Base-by-base conservation (phyloP, 2,888 invertebrate genomes). In the Lasioglossum zephyrum region DNA sequence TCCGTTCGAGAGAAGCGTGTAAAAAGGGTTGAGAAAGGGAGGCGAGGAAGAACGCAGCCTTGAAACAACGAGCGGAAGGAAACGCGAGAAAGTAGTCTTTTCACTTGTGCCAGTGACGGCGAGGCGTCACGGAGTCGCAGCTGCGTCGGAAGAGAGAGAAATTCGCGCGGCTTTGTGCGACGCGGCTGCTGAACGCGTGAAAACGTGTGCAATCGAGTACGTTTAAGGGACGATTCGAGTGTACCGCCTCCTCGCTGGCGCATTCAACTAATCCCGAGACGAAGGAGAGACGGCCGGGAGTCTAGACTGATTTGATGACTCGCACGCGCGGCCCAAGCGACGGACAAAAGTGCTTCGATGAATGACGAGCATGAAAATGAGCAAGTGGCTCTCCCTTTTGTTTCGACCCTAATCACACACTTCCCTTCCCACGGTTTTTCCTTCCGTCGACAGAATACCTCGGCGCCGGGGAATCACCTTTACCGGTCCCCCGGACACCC, bases 151-250 rank as follows among this genome's bases (percentile, higher is more conserved):
- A 66, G n/a, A 36, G 44, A 31, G 44, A 41, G 57, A 66, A 26
- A 77, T 77, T 69, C 57, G 63, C 26, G 4, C 0, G 63, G 22
- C 47, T 73, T 75, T 74, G 47, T 31, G 16, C 18, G 22, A 11
- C 41, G 26, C n/a, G 73, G 47, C 53, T 22, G 49, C 49, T n/a
- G 73, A 63, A 57, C 69, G 39, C 47, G 31, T 47, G 4, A 36
- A 44, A 47, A 77, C 73, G 76, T 47, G 81, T 39, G 70, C 84
- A 53, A 49, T 77, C 74, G 53, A 75, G 80, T 75, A 53, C 41
- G 22, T 73, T 63, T n/a, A 66, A 22, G 53, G 60, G 44, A 72
- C 39, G 13, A 16, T 41, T 49, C 49, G 63, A 79, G 79, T 39
- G 79, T 60, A 63, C 26, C 57, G 44, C 5, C 60, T 47, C 22